Evolutionary conservation across 1,140 invertebrate genomes (phyloP).

Genomic region (Pinna nobilis): DNA sequence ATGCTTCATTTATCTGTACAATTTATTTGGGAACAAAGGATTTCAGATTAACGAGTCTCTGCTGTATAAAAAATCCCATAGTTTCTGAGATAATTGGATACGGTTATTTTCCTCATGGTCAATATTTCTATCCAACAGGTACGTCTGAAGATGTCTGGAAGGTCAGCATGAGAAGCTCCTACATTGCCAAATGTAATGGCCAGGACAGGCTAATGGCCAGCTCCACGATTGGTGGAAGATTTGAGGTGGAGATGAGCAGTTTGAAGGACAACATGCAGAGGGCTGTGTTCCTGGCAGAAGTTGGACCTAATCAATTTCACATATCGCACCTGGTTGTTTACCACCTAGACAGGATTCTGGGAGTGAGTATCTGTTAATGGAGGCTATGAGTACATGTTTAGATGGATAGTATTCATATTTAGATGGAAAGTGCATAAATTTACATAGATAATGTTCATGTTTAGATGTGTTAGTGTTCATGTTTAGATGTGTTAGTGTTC

Average conservation of each 20-base stretch:
- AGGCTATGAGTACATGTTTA: too few species aligned
- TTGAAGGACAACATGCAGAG: conserved; percentile 35
- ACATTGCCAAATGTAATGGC: conserved; percentile 35
- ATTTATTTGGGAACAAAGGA: too few species aligned
- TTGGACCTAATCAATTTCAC: conserved; percentile 56
- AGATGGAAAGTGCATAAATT: too few species aligned
- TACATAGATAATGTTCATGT: too few species aligned
- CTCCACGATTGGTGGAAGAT: conserved; percentile 46
- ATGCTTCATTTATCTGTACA: too few species aligned
- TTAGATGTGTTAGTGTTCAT: too few species aligned
- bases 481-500: too few species aligned
- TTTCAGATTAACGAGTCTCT: too few species aligned
- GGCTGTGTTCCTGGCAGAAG: conserved; percentile 57
- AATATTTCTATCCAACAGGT: conserved; percentile 49
- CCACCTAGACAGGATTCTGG: conserved; percentile 63
- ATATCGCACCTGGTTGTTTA: conserved; percentile 54
- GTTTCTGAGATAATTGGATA: neutral
- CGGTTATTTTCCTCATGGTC: neutral
- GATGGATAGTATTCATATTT: too few species aligned
- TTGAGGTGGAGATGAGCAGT: conserved; percentile 44
- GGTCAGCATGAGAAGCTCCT: conserved; percentile 42
- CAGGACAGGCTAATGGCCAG: conserved; percentile 20
- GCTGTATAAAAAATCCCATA: neutral
- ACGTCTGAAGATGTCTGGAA: conserved; percentile 58
- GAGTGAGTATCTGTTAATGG: conserved; percentile 53